Base-by-base conservation (phyloP, 1,140 invertebrate genomes). In the Trigoniulus corallinus region DNA sequence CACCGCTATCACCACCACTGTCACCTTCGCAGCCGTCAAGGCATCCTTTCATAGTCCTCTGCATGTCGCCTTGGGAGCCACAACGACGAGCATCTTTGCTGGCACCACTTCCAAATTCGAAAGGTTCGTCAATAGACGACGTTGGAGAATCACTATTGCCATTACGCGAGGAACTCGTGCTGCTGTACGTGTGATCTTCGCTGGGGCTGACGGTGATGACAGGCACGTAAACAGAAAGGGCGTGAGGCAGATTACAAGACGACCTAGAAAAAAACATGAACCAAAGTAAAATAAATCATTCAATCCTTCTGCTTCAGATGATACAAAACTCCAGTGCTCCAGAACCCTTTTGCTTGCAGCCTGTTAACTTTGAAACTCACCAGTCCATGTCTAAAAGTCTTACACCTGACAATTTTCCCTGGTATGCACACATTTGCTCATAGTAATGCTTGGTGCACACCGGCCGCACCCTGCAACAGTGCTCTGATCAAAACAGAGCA, bases 101-200 rank as follows among this genome's bases (percentile, higher is more conserved):
- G 3, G 41, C 24, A 40, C 26, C 49, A 40, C 13, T 27, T 23
- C n/a, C n/a, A n/a, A 45, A 27, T 43, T 50, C 52, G 56, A 66
- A 68, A 41, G 68, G 65, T 46, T 67, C 67, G 55, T 69, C 67
- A 34, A 68, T 64, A 20, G 65, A 67, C 12, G 67, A 68, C 7
- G 57, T 59, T 3, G 63, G 59, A n/a, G n/a, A n/a, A n/a, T n/a
- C n/a, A n/a, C n/a, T n/a, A n/a, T n/a, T n/a, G n/a, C n/a, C n/a
- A n/a, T n/a, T n/a, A n/a, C n/a, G n/a, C 50, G 42, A 52, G 10
- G 45, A 54, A 53, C 23, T 56, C 22, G 18, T 34, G 47, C 50
- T 55, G 54, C 63, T 64, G 57, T 86, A 85, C 13, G 81, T 84
- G 58, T 86, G 82, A 65, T 86, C 83, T 60, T 82, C 79, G 59